phyloP scores from a whole-genome alignment of 2,797 vertebrate species.

The Danio jaintianensis region DNA sequence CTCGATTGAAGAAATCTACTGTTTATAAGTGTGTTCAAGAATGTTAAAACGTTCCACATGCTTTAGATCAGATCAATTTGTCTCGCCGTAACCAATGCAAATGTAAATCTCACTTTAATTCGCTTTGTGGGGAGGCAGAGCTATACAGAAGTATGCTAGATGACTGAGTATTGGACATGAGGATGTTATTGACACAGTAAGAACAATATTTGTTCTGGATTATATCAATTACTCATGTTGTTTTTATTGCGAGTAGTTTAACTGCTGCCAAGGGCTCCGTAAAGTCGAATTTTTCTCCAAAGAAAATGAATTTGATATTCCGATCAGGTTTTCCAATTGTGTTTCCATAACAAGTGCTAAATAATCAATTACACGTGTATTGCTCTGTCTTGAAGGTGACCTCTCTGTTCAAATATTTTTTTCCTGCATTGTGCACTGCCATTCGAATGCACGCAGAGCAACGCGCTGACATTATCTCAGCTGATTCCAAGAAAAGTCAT shows the following conservation, averaged over 20 bases:
- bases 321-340: neutral
- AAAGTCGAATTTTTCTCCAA: slow-evolving; percentile 11
- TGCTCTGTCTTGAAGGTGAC: neutral
- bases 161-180: slow-evolving; percentile 12
- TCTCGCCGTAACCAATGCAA: slow-evolving; percentile 26
- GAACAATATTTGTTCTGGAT: slow-evolving; percentile 14
- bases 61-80: slow-evolving; percentile 52
- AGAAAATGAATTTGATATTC: neutral
- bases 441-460: neutral
- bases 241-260: slow-evolving; percentile 23
- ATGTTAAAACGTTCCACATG: slow-evolving; percentile 48
- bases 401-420: neutral
- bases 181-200: slow-evolving; percentile 5
- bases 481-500: slow-evolving; percentile 23
- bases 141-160: neutral
- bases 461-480: slow-evolving; percentile 15
- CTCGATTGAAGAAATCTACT: slow-evolving; percentile 39
- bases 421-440: neutral
- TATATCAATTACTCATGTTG: slow-evolving; percentile 6
- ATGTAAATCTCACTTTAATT: slow-evolving; percentile 41
- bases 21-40: slow-evolving; percentile 47
- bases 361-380: neutral
- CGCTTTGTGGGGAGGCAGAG: neutral
- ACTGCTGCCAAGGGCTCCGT: neutral
- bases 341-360: neutral